Evolutionary conservation across 2,888 invertebrate species (phyloP).

Genomic region (Xanthorhoe spadicearia): DNA sequence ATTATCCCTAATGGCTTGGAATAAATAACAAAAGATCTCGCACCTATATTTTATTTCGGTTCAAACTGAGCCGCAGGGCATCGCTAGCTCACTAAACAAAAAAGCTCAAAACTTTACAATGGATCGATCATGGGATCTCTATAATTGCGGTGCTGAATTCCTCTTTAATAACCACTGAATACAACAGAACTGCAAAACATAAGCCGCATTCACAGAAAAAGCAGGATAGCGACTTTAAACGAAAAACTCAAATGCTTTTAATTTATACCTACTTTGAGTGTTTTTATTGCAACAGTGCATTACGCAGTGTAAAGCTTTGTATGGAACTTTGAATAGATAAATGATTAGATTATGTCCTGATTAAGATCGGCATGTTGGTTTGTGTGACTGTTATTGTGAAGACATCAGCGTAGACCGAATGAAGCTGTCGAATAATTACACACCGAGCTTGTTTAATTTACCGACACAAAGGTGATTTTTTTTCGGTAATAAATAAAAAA

Average conservation of each 20-base stretch:
- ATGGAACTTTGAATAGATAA: too few species aligned
- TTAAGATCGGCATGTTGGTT: too few species aligned
- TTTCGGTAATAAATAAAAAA: too few species aligned
- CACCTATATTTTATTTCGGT: not conserved
- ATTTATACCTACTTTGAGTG: too few species aligned
- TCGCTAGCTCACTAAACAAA: conserved; percentile 17
- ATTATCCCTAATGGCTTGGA: not conserved
- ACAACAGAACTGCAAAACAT: conserved; percentile 23
- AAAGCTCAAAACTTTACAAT: conserved; percentile 12
- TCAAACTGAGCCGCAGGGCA: conserved; percentile 9
- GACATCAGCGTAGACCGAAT: too few species aligned
- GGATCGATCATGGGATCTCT: conserved; percentile 27
- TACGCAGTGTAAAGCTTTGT: too few species aligned
- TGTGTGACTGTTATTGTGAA: too few species aligned
- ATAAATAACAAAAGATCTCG: not conserved
- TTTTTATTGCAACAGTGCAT: too few species aligned
- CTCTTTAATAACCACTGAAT: conserved; percentile 22
- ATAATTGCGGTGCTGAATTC: conserved; percentile 26
- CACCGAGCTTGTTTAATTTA: too few species aligned
- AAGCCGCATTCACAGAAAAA: not conserved
- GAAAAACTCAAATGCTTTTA: not conserved
- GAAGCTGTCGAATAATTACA: too few species aligned
- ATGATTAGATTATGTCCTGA: too few species aligned
- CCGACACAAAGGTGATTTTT: too few species aligned
- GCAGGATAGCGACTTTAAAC: not conserved